These are phyloP conservation scores for Syngnathus acus DNA, from an alignment of 2,797 vertebrate species.

Conservation along the genomic window DNA sequence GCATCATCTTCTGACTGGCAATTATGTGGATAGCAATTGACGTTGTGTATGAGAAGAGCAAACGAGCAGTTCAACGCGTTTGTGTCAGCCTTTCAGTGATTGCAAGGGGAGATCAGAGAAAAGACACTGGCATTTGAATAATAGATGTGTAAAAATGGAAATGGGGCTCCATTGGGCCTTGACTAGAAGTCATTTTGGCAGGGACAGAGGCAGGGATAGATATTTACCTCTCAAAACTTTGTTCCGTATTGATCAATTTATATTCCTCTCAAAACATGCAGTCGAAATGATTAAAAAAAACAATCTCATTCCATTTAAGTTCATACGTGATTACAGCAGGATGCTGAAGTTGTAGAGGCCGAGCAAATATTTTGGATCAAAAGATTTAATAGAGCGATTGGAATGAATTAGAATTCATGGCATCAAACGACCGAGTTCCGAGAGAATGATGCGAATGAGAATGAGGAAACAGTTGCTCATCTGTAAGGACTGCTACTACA, in stretches of 20 bases:
- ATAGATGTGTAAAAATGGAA: constrained; percentile 47
- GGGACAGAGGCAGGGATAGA: constrained; percentile 2
- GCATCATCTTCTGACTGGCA: neutral
- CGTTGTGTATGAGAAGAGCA: neutral
- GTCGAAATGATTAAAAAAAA: neutral
- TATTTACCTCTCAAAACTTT: neutral
- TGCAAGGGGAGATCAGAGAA: constrained; percentile 16
- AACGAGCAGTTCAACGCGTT: constrained; percentile 2
- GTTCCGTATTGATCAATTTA: neutral
- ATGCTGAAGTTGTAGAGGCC: neutral
- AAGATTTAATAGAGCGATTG: too few species aligned
- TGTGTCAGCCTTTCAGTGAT: constrained; percentile 18
- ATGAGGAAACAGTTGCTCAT: neutral
- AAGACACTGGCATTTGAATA: constrained; percentile 41
- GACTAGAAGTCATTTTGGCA: constrained; percentile 20
- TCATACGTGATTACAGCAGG: neutral
- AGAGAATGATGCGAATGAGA: neutral
- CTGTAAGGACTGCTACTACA: too few species aligned
- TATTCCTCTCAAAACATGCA: neutral
- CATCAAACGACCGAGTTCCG: neutral
- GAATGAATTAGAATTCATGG: neutral
- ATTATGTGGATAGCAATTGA: neutral
- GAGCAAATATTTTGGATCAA: neutral
- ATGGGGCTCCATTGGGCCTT: constrained; percentile 22
- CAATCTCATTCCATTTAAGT: neutral